Percentiles rank a stretch among this genome's conserved stretches.
These are phyloP conservation scores for Trinectes maculatus DNA, from an alignment of 2,113 vertebrate species.

Conservation along the genomic window DNA sequence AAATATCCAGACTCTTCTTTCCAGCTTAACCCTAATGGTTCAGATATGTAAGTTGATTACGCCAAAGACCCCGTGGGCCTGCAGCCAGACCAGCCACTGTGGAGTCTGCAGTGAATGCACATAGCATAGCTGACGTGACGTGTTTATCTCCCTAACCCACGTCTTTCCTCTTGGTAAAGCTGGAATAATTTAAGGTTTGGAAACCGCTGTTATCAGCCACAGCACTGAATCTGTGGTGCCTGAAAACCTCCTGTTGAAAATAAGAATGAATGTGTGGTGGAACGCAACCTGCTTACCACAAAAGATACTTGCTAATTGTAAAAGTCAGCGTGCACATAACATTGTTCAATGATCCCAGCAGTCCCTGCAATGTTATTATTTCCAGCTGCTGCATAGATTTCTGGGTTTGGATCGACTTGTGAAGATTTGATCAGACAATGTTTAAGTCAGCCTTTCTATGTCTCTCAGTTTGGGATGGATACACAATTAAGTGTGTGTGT, in stretches of 20 bases:
- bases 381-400: neutral
- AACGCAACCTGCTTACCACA: neutral
- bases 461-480: conserved; percentile 16
- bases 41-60: conserved; percentile 68
- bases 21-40: conserved; percentile 43
- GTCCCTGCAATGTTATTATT: conserved; percentile 22
- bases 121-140: conserved; percentile 66
- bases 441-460: conserved; percentile 16
- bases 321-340: conserved; percentile 23
- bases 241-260: conserved; percentile 33
- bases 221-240: conserved; percentile 44
- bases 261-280: conserved; percentile 2
- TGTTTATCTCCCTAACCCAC: conserved; percentile 55
- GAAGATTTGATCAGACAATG: conserved; percentile 3
- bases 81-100: conserved; percentile 55
- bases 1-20: conserved; percentile 18
- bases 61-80: conserved; percentile 49
- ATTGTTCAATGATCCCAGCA: neutral
- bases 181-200: conserved; percentile 59
- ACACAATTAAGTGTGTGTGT: conserved; percentile 36
- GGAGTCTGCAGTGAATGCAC: conserved; percentile 56
- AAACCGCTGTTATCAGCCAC: conserved; percentile 57
- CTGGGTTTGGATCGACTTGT: neutral
- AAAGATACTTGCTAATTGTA: conserved; percentile 29
- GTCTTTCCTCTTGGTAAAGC: conserved; percentile 41